Base-by-base conservation (phyloP, 2,888 invertebrate genomes). In the Argyresthia goedartella region DNA sequence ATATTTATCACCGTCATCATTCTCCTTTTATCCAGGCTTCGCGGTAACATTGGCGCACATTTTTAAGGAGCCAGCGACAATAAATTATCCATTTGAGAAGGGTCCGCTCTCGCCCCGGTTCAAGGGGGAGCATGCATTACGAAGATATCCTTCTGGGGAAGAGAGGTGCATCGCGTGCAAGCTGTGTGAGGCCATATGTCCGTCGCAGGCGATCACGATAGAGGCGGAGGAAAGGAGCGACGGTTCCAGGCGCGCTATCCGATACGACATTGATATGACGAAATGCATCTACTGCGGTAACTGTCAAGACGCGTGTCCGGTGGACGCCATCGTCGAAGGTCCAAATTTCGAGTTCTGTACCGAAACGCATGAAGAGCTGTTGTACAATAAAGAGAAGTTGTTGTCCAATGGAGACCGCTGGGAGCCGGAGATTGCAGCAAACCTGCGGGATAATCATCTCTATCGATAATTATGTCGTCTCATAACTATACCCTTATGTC, bases 231-330 rank as follows among this genome's bases (percentile, higher is more conserved):
- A 96, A 64, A 89, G 99, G 52, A 89, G 91, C 2, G 99, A 99
- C 76, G 99, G 99, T 14, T 97, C 98, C 47, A 89, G 99, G 46
- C 89, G 99, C 58, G 99, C 99, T 0, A 97, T 95, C 0, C 91
- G 99, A 58, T 99, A 99, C 70, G 99, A 99, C 80, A 99, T 99
- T 62, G 99, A 99, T 73, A 58, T 85, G 94, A 96, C 97, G 0
- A 99, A 99, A 75, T 99, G 99, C 74, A 99, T 99, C 71, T 99
- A 97, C 74, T 99, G 99, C 75, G 99, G 99, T 11, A 98, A 97
- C 73, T 99, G 99, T 74, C 99, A 99, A 81, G 98, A 98, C 74
- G 98, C 98, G 0, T 98, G 98, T 67, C 98, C 98, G 0, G 98
- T 98, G 0, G 98, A 98, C 81, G 98, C 98, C 2, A 98, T 98